Conservation (phyloP, 2,797 vertebrate species). For the Austrolebias charrua region DNA sequence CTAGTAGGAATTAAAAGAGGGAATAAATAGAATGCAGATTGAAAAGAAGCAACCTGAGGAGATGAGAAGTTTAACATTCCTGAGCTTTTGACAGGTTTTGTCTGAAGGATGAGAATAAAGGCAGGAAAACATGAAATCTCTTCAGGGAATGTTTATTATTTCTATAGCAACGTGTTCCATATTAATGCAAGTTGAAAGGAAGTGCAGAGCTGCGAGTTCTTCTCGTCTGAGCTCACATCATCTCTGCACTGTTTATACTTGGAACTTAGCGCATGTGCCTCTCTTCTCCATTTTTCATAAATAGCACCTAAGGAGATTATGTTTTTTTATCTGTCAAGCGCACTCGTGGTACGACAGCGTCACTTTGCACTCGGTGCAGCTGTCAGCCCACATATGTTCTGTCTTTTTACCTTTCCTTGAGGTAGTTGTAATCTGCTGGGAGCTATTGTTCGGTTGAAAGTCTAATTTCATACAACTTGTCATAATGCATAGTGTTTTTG, state of each 20-base stretch:
- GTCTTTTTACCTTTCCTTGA: conserved; percentile 57
- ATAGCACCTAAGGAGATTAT: conserved; percentile 65
- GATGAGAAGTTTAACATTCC: conserved; percentile 39
- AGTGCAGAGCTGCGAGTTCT: conserved; percentile 46
- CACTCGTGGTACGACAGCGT: conserved; percentile 45
- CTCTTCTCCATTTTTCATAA: conserved; percentile 33
- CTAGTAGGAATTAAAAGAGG: conserved; percentile 1
- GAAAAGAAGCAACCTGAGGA: conserved; percentile 22
- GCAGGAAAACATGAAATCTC: conserved; percentile 49
- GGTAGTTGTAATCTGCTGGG: conserved; percentile 63
- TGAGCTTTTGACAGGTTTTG: conserved; percentile 34
- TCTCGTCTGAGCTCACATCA: conserved; percentile 53
- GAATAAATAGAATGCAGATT: neutral
- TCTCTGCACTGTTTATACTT: conserved; percentile 57
- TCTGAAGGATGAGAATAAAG: conserved; percentile 57
- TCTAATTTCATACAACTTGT: conserved; percentile 63
- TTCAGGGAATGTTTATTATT: conserved; percentile 61
- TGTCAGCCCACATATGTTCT: conserved; percentile 69
- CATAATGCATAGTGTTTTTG: conserved; percentile 28
- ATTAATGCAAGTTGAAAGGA: conserved; percentile 59
- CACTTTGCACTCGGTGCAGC: conserved; percentile 63
- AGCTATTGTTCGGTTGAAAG: conserved; percentile 58
- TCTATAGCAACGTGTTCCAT: conserved; percentile 52
- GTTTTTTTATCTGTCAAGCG: conserved; percentile 63
- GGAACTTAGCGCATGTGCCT: conserved; percentile 43